These are phyloP conservation scores for Lysandra bellargus DNA, from an alignment of 2,888 invertebrate species.

Conservation along the genomic window DNA sequence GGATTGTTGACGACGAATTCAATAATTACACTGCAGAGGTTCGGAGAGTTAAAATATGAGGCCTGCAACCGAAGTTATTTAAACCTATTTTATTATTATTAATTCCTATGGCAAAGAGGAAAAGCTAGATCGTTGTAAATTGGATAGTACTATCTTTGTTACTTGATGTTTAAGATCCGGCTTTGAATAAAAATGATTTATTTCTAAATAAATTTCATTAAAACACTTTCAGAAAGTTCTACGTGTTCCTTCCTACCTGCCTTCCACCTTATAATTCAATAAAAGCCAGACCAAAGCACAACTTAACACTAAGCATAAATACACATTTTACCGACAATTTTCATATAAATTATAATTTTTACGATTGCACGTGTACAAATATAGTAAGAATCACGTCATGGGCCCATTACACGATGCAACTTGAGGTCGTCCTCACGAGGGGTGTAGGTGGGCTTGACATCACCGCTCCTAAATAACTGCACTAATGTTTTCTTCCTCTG, in stretches of 20 bases:
- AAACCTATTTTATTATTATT: not conserved
- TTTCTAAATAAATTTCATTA: too few species aligned
- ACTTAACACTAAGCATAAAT: not conserved
- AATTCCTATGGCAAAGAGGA: too few species aligned
- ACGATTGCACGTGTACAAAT: not conserved
- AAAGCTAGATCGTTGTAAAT: not conserved
- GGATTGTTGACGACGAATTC: conserved; percentile 16
- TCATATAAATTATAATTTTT: not conserved
- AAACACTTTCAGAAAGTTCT: too few species aligned
- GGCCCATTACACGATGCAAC: conserved; percentile 1
- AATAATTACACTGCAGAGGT: conserved; percentile 9
- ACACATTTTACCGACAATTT: not conserved
- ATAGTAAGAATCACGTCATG: conserved; percentile 20
- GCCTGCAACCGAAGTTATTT: too few species aligned
- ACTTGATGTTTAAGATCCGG: too few species aligned
- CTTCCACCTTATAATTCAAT: not conserved
- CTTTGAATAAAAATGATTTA: too few species aligned
- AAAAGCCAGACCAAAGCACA: not conserved
- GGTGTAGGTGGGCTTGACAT: conserved; percentile 16
- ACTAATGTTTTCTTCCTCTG: conserved; percentile 14
- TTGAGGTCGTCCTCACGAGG: conserved; percentile 10
- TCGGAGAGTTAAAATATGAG: not conserved
- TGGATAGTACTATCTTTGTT: not conserved
- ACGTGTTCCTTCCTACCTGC: not conserved
- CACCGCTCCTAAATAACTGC: not conserved